Conservation (phyloP, 1,140 invertebrate species). For the Cyrtorhinus lividipennis region DNA sequence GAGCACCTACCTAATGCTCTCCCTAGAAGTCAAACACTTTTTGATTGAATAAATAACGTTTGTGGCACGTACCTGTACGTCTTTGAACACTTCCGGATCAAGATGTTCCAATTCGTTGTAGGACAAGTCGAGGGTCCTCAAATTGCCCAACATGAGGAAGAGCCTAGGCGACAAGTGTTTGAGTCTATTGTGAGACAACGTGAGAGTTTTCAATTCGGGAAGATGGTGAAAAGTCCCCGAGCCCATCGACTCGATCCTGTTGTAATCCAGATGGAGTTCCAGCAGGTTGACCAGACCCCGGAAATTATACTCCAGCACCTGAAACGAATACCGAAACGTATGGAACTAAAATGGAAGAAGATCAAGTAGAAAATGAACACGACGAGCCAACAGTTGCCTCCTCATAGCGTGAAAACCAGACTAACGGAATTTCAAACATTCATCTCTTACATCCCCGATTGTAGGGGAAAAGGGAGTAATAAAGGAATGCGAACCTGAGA, state of each 20-base stretch:
- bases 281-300: constrained; percentile 31
- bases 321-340: neutral
- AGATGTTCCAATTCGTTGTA: constrained; percentile 53
- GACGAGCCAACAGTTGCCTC: neutral
- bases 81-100: constrained; percentile 59
- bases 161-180: constrained; percentile 46
- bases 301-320: constrained; percentile 30
- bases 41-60: too few relatives aligned
- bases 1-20: too few relatives aligned
- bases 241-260: constrained; percentile 34
- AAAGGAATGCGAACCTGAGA: constrained; percentile 36
- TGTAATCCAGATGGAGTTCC: constrained; percentile 34
- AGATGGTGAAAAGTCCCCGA: constrained; percentile 60
- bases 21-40: too few relatives aligned
- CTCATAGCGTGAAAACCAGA: neutral
- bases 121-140: constrained; percentile 54
- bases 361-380: neutral
- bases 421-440: too few relatives aligned
- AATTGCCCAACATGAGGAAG: constrained; percentile 48
- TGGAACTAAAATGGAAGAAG: neutral
- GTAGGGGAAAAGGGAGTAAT: neutral
- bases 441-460: too few relatives aligned
- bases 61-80: constrained; percentile 50
- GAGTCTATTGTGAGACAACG: constrained; percentile 53
- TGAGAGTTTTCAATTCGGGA: constrained; percentile 46